Evolutionary conservation across 2,113 vertebrate species (phyloP).

Genomic region (Patagioenas fasciata): DNA sequence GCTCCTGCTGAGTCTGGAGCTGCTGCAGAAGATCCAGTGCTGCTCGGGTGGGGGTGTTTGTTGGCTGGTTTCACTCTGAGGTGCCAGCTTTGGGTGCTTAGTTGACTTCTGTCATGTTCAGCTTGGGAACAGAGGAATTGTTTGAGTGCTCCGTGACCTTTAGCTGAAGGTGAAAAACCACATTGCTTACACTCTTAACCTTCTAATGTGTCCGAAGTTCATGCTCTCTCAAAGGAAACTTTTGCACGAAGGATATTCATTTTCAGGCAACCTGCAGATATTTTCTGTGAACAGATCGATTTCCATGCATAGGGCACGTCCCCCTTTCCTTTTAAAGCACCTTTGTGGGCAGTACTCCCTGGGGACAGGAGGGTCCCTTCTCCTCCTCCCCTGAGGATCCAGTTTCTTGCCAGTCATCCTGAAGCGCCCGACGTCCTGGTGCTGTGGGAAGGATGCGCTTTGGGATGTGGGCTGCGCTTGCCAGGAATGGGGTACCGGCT

Average conservation of each 20-base stretch:
- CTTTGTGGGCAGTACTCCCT: not conserved
- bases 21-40: not conserved
- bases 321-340: not conserved
- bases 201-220: constrained; percentile 27
- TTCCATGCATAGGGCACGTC: rapidly evolving
- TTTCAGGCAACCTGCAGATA: constrained; percentile 27
- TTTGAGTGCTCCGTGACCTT: constrained; percentile 26
- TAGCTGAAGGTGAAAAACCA: constrained; percentile 37
- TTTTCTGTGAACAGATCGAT: constrained; percentile 34
- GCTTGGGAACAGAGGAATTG: constrained; percentile 2
- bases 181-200: constrained; percentile 13
- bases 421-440: not conserved
- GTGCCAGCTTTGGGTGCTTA: not conserved
- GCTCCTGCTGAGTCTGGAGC: not conserved
- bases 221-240: constrained; percentile 14
- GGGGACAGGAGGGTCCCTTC: not conserved
- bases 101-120: not conserved
- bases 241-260: not conserved
- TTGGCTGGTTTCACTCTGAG: not conserved
- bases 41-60: not conserved
- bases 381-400: not conserved
- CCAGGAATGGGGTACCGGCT: not conserved
- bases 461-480: not conserved
- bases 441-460: rapidly evolving
- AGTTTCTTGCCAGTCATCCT: not conserved